Base-by-base conservation (phyloP, 2,888 invertebrate species). In the Stenodema calcarata region DNA sequence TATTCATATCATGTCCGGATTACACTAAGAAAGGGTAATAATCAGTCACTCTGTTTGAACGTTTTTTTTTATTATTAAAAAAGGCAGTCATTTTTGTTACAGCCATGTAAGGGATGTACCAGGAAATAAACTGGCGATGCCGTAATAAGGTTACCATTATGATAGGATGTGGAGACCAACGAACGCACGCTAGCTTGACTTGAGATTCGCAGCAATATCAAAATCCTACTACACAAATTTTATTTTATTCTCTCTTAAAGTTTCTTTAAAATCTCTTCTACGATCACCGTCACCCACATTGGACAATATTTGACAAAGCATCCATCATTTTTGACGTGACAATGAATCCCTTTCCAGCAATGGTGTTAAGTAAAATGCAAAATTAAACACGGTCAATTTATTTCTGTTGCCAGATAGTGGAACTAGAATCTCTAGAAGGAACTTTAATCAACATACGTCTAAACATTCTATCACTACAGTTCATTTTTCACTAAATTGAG, bases 21-120 rank as follows among this genome's bases (percentile, higher is more conserved):
- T 76, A 78, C 78, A 30, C 76, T 86, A 86, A 54, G 62, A 76
- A 79, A 35, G 76, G 78, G 27, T 27, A 62, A 27, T 47, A 54
- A 84, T 86, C 86, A 86, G 76, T 86, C 86, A 78, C 78, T 73
- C 84, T 42, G 70, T 82, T 82, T 84, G 47, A 84, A 73, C 30
- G 35, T 35, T 35, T 73, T 73, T 73, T 73, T 30, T 79, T 54
- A 30, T 86, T 86, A 86, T 86, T 86, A 86, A 79, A 86, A 76
- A 86, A 86, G 86, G 86, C 86, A 86, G 86, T 86, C 86, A 76
- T 86, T 84, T 62, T 78, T 86, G 78, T 86, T 86, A 86, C 86
- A 86, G 86, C 86, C 86, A 86, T 86, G 28, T 76, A 73, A 86
- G 75, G 84, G 84, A 47, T 84, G 84, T 84, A 84, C 84, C 84